phyloP scores from a whole-genome alignment of 2,113 vertebrate genomes.

The Elachura formosa region DNA sequence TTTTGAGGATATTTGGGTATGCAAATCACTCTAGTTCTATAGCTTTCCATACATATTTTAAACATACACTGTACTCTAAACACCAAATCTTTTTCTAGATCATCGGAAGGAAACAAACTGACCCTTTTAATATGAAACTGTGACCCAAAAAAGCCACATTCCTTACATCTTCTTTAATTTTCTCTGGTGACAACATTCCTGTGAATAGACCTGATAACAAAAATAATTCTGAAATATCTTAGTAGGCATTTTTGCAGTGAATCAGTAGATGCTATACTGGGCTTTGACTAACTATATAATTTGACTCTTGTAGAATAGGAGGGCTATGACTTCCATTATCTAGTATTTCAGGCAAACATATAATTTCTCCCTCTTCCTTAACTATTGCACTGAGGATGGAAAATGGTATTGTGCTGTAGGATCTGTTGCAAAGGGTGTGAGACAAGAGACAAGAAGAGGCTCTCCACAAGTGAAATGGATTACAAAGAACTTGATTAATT shows the following conservation, averaged over 20 bases:
- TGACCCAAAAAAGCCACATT: neutral
- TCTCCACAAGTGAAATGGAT: neutral
- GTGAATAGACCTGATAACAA: neutral
- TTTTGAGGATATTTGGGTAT: neutral
- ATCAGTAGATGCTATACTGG: neutral
- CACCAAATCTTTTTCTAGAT: neutral
- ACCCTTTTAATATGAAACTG: neutral
- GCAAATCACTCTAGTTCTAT: neutral
- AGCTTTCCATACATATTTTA: neutral
- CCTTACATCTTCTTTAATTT: neutral
- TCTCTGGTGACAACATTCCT: neutral
- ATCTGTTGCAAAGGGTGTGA: neutral
- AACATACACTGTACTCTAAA: neutral
- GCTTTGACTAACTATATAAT: neutral
- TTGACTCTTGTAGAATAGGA: neutral
- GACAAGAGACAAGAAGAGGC: neutral
- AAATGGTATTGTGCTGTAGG: neutral
- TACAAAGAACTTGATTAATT: neutral
- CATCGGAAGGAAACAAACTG: neutral
- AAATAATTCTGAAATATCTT: neutral
- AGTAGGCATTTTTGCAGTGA: neutral
- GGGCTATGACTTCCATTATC: neutral
- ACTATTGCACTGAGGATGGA: neutral
- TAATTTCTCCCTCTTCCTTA: neutral
- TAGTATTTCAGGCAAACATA: neutral